These are phyloP conservation scores for Sminthurinus signatus DNA, from an alignment of 1,140 invertebrate genomes.

Conservation along the genomic window DNA sequence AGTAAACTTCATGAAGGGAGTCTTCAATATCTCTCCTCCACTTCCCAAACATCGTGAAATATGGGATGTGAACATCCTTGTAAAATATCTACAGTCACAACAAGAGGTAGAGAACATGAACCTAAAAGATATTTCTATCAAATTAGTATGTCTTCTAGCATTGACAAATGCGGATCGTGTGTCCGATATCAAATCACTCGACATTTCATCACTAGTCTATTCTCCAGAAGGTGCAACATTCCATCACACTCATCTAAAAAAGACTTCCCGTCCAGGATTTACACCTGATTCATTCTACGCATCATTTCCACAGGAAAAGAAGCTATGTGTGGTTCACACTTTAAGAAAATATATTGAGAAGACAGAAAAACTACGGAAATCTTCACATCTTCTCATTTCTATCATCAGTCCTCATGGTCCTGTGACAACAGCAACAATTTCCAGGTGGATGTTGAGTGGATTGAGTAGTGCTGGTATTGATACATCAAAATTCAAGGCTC, in stretches of 20 bases:
- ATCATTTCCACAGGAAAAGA: neutral
- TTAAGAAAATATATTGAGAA: slow-evolving; percentile 3
- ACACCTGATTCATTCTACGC: neutral
- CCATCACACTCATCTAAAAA: neutral
- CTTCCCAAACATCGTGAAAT: slow-evolving; percentile 9
- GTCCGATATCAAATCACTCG: slow-evolving; percentile 14
- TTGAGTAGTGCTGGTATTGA: slow-evolving; percentile 6
- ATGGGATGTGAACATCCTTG: slow-evolving; percentile 11
- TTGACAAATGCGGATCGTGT: slow-evolving; percentile 11
- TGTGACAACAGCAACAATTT: neutral
- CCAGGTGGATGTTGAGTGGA: slow-evolving; percentile 1
- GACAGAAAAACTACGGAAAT: too few species aligned
- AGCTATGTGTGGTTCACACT: neutral
- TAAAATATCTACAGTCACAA: slow-evolving; percentile 14
- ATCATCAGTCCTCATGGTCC: neutral
- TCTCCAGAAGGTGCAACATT: neutral
- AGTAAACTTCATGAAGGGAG: slow-evolving; percentile 10
- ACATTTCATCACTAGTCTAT: neutral
- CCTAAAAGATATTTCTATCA: slow-evolving; percentile 2
- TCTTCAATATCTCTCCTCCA: slow-evolving; percentile 7
- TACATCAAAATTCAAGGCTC: slow-evolving; percentile 1
- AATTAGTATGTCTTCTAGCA: slow-evolving; percentile 15
- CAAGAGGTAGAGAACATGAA: neutral
- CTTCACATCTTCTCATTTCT: too few species aligned
- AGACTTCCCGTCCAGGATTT: slow-evolving; percentile 2